These are phyloP conservation scores for Lepus oiostolus DNA, from an alignment of 2,797 vertebrate species.

Conservation along the genomic window DNA sequence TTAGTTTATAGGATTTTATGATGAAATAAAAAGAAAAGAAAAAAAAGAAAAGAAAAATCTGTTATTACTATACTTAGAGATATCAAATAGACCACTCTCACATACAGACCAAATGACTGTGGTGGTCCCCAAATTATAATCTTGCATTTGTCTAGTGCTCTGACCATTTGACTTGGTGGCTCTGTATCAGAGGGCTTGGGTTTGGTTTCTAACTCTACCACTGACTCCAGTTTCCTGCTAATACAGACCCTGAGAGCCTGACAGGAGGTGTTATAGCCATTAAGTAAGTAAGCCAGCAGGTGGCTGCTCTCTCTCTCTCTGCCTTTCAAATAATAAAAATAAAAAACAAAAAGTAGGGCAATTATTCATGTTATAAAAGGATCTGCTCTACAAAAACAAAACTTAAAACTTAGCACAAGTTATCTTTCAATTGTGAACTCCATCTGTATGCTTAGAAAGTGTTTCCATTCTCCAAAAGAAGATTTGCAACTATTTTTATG, in stretches of 20 bases:
- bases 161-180: background rate
- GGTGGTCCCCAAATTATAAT: background rate
- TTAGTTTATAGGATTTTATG: conserved; percentile 10
- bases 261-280: no score
- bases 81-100: background rate
- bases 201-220: no score
- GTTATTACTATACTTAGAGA: background rate
- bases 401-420: background rate
- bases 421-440: conserved; percentile 10
- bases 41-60: background rate
- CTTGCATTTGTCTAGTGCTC: background rate
- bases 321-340: no score
- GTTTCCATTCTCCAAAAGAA: conserved; percentile 13
- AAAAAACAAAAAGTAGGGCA: conserved; percentile 1
- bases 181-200: no score
- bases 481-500: conserved; percentile 1
- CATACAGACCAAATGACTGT: background rate
- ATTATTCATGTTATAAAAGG: conserved; percentile 21
- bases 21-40: background rate
- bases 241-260: no score
- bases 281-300: no score
- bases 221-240: no score
- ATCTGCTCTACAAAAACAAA: background rate
- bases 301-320: no score
- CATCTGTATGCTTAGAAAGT: conserved; percentile 41